Percentiles rank a stretch among this genome's conserved stretches.
Conservation (phyloP, 2,113 vertebrate species). For the Illadopsis cleaveri region DNA sequence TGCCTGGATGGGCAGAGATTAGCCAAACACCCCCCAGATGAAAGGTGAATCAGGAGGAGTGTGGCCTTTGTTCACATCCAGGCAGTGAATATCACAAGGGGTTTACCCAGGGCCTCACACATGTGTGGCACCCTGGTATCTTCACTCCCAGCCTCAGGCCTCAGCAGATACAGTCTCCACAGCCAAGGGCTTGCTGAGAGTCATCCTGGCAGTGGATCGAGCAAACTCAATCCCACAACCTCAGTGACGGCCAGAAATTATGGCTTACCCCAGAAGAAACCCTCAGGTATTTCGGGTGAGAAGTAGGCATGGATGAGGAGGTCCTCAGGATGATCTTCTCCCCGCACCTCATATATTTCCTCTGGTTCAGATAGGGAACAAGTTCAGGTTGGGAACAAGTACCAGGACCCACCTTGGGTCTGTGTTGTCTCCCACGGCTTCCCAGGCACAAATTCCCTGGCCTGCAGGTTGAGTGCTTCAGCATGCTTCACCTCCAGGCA, state of each 20-base stretch:
- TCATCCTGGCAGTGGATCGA: fast-evolving
- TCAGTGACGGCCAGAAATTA: neutral
- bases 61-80: neutral
- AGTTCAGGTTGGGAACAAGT: slow-evolving; percentile 73
- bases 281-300: slow-evolving; percentile 69
- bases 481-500: slow-evolving; percentile 60
- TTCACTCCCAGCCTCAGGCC: neutral
- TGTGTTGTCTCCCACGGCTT: neutral
- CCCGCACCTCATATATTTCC: slow-evolving; percentile 66
- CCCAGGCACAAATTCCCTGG: slow-evolving; percentile 67
- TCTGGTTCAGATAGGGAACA: slow-evolving; percentile 73
- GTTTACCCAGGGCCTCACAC: neutral
- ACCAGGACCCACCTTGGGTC: slow-evolving; percentile 12
- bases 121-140: neutral
- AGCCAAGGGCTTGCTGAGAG: neutral
- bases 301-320: slow-evolving; percentile 69
- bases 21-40: neutral
- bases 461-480: slow-evolving; percentile 48
- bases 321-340: slow-evolving; percentile 61
- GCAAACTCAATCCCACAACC: neutral
- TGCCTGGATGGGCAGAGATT: neutral
- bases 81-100: fast-evolving
- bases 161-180: neutral
- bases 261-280: slow-evolving; percentile 73
- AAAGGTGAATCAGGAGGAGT: neutral